Percentiles rank a stretch among this genome's conserved stretches.
phyloP scores from a whole-genome alignment of 2,888 invertebrate species.

The Himalopsyche tibetana region DNA sequence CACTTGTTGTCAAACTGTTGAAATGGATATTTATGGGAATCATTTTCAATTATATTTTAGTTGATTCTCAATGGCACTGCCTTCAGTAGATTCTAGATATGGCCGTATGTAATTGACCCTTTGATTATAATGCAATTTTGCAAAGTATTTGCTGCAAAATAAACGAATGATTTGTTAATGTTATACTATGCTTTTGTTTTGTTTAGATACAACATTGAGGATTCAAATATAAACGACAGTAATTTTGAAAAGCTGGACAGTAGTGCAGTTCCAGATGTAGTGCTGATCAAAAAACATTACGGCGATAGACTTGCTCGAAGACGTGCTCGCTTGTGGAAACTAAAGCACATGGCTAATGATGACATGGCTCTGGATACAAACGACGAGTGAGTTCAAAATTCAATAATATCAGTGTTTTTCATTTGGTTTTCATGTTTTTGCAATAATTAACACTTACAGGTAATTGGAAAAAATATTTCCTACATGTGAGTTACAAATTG shows the following conservation, averaged over 20 bases:
- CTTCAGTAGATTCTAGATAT: too few species aligned
- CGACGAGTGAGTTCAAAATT: slow-evolving; percentile 75
- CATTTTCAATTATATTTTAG: too few species aligned
- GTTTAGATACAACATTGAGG: slow-evolving; percentile 89
- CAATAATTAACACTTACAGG: too few species aligned
- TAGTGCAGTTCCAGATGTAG: slow-evolving; percentile 88
- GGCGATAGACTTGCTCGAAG: slow-evolving; percentile 83
- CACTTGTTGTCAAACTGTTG: too few species aligned
- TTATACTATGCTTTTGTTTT: neutral
- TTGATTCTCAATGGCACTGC: too few species aligned
- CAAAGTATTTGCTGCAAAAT: neutral
- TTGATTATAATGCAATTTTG: too few species aligned
- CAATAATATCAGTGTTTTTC: neutral
- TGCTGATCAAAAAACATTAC: slow-evolving; percentile 95
- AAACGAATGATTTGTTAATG: neutral
- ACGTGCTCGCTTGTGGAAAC: slow-evolving; percentile 91
- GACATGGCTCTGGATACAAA: slow-evolving; percentile 80
- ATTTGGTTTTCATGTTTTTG: too few species aligned
- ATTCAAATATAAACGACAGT: slow-evolving; percentile 93
- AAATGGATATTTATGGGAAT: too few species aligned
- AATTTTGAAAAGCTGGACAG: slow-evolving; percentile 89
- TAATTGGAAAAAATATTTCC: too few species aligned
- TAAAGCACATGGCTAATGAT: slow-evolving; percentile 89
- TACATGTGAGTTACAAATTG: too few species aligned
- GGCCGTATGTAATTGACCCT: too few species aligned